phyloP scores from a whole-genome alignment of 2,888 invertebrate genomes.

The Microplitis manilae region DNA sequence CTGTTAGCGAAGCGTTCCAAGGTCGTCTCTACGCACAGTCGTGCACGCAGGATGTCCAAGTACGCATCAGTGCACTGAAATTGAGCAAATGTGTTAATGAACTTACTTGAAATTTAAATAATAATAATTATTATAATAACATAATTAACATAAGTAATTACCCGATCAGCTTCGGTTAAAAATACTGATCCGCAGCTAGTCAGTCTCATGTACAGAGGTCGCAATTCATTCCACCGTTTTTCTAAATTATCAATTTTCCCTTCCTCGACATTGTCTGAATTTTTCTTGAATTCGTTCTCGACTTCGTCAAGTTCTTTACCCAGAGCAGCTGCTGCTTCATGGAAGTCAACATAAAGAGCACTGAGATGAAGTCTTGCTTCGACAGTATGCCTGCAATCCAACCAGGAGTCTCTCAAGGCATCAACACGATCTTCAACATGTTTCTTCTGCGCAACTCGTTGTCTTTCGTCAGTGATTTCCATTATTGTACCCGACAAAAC shows the following conservation, averaged over 20 bases:
- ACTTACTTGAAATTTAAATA: constrained; percentile 25
- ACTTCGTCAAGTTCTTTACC: constrained; percentile 78
- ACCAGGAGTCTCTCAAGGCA: constrained; percentile 78
- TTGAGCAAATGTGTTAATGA: constrained; percentile 25
- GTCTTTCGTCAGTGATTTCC: constrained; percentile 47
- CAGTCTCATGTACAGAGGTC: constrained; percentile 78
- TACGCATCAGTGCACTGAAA: constrained; percentile 75
- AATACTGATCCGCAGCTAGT: constrained; percentile 80
- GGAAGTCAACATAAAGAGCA: constrained; percentile 81
- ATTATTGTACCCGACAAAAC: constrained; percentile 46
- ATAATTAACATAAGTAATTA: constrained; percentile 61
- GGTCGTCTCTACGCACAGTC: constrained; percentile 79
- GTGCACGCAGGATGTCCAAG: constrained; percentile 79
- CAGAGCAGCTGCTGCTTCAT: constrained; percentile 79
- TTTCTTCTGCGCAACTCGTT: constrained; percentile 71
- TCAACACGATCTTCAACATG: constrained; percentile 79
- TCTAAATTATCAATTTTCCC: constrained; percentile 74
- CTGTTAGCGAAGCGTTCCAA: constrained; percentile 79
- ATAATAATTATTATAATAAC: constrained; percentile 5
- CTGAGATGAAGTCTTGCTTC: constrained; percentile 79
- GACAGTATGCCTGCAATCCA: constrained; percentile 76
- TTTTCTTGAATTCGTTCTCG: constrained; percentile 75
- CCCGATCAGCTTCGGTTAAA: constrained; percentile 76
- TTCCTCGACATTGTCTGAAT: constrained; percentile 73
- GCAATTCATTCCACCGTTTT: constrained; percentile 79